phyloP scores from a whole-genome alignment of 2,888 invertebrate genomes.

The Campopleginae sp. region DNA sequence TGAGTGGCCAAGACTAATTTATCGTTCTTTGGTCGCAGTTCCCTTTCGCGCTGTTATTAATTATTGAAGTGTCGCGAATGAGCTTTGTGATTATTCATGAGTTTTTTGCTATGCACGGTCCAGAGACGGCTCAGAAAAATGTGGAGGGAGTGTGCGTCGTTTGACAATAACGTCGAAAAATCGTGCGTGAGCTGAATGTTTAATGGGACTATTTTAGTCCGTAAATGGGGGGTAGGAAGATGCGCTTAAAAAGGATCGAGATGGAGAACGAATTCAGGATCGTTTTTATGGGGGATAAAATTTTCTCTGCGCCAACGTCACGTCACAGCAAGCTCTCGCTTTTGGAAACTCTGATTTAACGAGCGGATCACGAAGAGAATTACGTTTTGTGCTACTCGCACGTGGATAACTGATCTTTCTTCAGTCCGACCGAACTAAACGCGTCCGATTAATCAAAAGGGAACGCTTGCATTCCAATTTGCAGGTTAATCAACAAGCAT shows the following conservation, averaged over 20 bases:
- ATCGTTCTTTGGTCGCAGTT: not conserved
- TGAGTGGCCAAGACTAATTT: not conserved
- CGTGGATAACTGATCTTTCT: not conserved
- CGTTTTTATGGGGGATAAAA: not conserved
- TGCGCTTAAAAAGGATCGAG: not conserved
- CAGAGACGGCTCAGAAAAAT: not conserved
- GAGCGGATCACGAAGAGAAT: not conserved
- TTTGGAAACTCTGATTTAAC: not conserved
- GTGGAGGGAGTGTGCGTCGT: not conserved
- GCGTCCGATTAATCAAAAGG: not conserved
- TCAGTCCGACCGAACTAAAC: not conserved
- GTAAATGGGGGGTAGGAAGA: not conserved
- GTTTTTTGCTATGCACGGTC: not conserved
- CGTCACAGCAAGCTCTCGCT: not conserved
- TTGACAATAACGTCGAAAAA: not conserved
- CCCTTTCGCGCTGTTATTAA: not conserved
- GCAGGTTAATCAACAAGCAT: not conserved
- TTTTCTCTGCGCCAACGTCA: not conserved
- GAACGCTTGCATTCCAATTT: not conserved
- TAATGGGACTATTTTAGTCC: not conserved
- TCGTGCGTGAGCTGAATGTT: not conserved
- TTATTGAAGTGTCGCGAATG: not conserved
- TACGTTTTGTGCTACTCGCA: not conserved
- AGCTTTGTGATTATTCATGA: not conserved
- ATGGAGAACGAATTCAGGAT: not conserved